These are phyloP conservation scores for Halcyon leucocephala DNA, from an alignment of 2,797 vertebrate species.

Conservation along the genomic window DNA sequence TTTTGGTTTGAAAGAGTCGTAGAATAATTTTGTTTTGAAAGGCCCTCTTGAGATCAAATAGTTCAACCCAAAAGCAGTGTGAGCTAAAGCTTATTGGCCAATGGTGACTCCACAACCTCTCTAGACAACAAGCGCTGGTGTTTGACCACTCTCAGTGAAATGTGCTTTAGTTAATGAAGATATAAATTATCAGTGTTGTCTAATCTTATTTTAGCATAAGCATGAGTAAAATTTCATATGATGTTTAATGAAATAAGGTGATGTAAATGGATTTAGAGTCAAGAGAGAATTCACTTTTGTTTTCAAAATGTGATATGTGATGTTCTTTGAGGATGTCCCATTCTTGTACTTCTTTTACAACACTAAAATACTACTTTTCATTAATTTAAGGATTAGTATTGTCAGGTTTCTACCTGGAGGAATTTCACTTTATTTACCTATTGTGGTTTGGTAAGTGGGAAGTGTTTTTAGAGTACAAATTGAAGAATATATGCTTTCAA, in stretches of 20 bases:
- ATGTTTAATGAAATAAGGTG: neutral
- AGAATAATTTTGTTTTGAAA: neutral
- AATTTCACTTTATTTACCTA: accelerated
- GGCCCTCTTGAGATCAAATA: neutral
- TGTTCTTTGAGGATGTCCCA: neutral
- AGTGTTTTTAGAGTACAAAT: neutral
- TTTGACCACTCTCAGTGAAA: neutral
- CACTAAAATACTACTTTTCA: neutral
- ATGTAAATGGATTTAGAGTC: neutral
- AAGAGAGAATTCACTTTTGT: neutral
- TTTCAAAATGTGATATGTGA: neutral
- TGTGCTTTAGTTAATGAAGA: neutral
- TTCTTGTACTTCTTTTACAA: neutral
- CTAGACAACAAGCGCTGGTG: neutral
- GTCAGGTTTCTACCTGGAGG: neutral
- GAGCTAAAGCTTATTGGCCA: neutral
- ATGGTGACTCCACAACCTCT: neutral
- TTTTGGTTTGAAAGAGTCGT: neutral
- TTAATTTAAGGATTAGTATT: neutral
- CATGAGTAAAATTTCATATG: neutral
- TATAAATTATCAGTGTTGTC: neutral
- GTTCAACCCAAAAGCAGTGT: neutral
- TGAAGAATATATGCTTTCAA: neutral
- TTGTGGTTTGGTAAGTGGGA: neutral
- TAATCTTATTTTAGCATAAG: neutral